Conservation (phyloP, 2,888 invertebrate species). For the Acanthosepion pharaonis region DNA sequence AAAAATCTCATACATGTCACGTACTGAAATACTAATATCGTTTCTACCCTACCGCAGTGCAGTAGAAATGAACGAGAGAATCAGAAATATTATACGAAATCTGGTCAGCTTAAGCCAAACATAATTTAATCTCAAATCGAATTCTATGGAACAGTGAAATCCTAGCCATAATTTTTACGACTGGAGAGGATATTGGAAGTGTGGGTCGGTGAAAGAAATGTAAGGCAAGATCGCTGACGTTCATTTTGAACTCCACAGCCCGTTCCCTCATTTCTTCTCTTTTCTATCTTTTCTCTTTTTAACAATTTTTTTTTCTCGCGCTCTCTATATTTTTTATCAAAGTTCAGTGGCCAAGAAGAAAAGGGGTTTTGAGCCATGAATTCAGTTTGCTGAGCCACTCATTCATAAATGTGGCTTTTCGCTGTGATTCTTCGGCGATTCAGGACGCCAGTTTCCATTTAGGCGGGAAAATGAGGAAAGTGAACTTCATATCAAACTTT, state of each 20-base stretch:
- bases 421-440: neutral
- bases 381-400: neutral
- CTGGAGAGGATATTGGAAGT: neutral
- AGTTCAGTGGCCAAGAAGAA: conserved; percentile 33
- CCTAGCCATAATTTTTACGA: conserved; percentile 23
- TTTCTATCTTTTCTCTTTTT: neutral
- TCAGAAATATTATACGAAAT: conserved; percentile 33
- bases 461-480: neutral
- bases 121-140: conserved; percentile 33
- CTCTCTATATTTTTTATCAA: neutral
- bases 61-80: conserved; percentile 12
- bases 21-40: neutral
- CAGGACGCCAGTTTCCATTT: neutral
- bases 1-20: neutral
- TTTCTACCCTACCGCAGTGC: neutral
- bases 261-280: neutral
- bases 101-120: conserved; percentile 22
- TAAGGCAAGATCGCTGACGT: neutral
- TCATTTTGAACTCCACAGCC: neutral
- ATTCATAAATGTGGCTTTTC: neutral
- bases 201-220: neutral
- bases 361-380: neutral
- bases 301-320: neutral
- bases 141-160: conserved; percentile 23
- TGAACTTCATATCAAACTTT: neutral